Conservation (phyloP, 1,140 invertebrate genomes). For the Acromyrmex charruanus region DNA sequence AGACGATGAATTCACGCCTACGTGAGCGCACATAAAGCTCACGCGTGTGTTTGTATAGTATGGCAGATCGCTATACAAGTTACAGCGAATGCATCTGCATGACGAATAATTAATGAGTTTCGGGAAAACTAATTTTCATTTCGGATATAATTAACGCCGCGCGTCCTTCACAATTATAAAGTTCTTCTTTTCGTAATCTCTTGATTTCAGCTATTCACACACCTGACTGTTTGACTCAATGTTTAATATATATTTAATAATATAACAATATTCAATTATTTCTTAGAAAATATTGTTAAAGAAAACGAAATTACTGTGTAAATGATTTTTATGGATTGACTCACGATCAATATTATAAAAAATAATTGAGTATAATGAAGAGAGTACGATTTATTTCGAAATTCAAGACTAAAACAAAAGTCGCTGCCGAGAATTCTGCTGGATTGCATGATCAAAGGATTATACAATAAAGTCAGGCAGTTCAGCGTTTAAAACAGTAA, state of each 20-base stretch:
- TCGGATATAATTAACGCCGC: slow-evolving; percentile 25
- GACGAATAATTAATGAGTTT: slow-evolving; percentile 58
- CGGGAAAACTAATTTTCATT: slow-evolving; percentile 53
- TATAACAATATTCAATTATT: background rate
- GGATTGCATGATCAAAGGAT: slow-evolving; percentile 40
- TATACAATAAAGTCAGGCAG: slow-evolving; percentile 22
- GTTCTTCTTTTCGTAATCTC: background rate
- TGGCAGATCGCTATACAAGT: slow-evolving; percentile 31
- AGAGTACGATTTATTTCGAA: slow-evolving; percentile 10
- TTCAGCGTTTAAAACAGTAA: slow-evolving; percentile 45
- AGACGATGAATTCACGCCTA: slow-evolving; percentile 22
- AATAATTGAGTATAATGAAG: background rate
- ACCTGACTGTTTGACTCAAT: background rate
- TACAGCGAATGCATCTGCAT: slow-evolving; percentile 25
- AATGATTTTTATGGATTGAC: background rate
- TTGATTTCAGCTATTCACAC: background rate
- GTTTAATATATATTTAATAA: background rate
- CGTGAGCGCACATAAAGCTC: background rate
- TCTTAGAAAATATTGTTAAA: background rate
- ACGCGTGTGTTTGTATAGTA: background rate
- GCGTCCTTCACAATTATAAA: background rate
- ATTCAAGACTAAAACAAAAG: slow-evolving; percentile 35
- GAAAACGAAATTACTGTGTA: background rate
- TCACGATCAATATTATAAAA: background rate
- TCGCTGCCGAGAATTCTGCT: background rate